Base-by-base conservation (phyloP, 1,140 invertebrate species). In the Magallana gigas region DNA sequence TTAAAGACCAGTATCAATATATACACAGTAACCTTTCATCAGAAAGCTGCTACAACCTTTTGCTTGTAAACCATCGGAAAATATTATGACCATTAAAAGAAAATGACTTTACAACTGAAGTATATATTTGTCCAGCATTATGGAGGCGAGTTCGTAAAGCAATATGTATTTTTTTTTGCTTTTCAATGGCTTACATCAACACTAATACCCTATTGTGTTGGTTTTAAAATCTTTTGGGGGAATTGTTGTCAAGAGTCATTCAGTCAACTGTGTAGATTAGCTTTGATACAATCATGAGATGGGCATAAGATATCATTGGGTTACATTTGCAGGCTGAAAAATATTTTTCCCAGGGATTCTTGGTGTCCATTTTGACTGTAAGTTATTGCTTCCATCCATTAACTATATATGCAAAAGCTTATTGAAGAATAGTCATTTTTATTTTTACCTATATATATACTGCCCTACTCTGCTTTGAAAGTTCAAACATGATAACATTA, bases 261-360 rank as follows among this genome's bases (percentile, higher is more conserved):
- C 68, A 76, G 68, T 76, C 68, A 76, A 76, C 18, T 76, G 68
- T 76, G 68, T 76, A 76, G 68, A 8, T 12, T 76, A 76, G 18
- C 23, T 76, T 29, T 76, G 68, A 76, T 76, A 76, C 18, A 9
- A 76, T 0, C 68, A 12, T 8, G 23, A 76, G 68, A 76, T 76
- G 29, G 23, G 23, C 68, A 12, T 76, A 29, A 29, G 68, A 76
- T 76, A 76, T 76, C 68, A 36, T 23, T 76, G 29, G 68, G 68
- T 8, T 76, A 23, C 68, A 76, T 76, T 76, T 76, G 23, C 68
- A 76, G 23, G 68, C 36, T 36, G 23, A 76, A 76, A 48, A 48
- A 76, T 23, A 76, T 76, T 76, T 76, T 76, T 29, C 68, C 68
- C 23, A 29, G 68, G 68, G 36, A 76, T 29, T 76, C 12, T 8